phyloP scores from a whole-genome alignment of 2,888 invertebrate species.

The Tribolium freemani region DNA sequence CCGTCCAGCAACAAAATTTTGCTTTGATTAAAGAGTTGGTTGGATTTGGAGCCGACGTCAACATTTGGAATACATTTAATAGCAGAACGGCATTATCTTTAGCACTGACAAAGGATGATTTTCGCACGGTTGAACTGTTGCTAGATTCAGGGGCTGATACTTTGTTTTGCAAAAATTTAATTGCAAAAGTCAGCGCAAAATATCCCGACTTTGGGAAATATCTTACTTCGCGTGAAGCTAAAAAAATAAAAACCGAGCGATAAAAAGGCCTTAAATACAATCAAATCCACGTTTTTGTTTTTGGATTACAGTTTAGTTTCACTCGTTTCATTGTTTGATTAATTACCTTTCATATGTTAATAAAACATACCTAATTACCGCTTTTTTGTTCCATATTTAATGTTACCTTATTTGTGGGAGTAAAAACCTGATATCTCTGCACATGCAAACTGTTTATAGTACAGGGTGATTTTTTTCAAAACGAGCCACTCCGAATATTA shows the following conservation, averaged over 20 bases:
- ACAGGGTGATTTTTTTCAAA: too few relatives aligned
- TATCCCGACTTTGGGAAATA: neutral
- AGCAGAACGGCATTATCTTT: neutral
- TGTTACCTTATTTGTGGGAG: too few relatives aligned
- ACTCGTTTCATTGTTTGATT: too few relatives aligned
- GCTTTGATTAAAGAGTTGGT: neutral
- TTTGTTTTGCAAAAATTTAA: neutral
- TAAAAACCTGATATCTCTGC: too few relatives aligned
- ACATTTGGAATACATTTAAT: neutral
- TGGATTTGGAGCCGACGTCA: neutral
- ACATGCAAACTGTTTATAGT: too few relatives aligned
- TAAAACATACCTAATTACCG: too few relatives aligned
- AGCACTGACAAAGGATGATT: neutral
- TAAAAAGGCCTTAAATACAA: neutral
- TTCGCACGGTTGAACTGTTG: neutral
- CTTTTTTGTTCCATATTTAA: too few relatives aligned
- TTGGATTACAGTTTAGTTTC: too few relatives aligned
- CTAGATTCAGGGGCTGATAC: neutral
- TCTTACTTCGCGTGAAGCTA: neutral
- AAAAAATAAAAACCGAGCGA: neutral
- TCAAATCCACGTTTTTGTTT: too few relatives aligned
- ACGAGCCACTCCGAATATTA: too few relatives aligned
- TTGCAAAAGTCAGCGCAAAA: neutral
- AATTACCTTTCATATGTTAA: too few relatives aligned
- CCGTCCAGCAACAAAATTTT: neutral